Base-by-base conservation (phyloP, 2,888 invertebrate genomes). In the Sinhomidia bicolor region DNA sequence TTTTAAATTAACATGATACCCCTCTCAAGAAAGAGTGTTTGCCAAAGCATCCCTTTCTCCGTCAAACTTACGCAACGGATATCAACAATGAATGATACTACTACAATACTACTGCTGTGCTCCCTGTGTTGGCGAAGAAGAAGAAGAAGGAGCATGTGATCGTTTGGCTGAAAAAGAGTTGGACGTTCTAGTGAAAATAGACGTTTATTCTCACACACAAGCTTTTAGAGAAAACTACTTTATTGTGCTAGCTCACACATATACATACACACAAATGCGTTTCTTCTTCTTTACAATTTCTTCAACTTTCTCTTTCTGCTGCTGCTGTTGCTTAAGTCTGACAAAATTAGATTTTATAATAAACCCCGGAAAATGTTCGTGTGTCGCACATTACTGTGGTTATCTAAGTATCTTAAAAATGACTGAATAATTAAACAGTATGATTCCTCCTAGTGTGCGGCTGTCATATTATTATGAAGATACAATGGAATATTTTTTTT, bases 1-100 rank as follows among this genome's bases (percentile, higher is more conserved):
- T 71, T 71, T 71, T 54, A 71, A 83, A 83, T 83, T 83, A 83
- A 83, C 68, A 71, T 83, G 51, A 76, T 76, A 76, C 23, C 76
- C 54, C 17, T 51, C 29, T 51, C 76, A 76, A 12, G 44, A 17
- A 20, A 17, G 51, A 76, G 10, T 47, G 54, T 32, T 76, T 47
- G n/a, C n/a, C 44, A 23, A 23, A 23, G 41, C 41, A 71, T 71
- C 65, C 29, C 65, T 44, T 10, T 41, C 32, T 4, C 9, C 26
- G 32, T 10, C 32, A 51, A 47, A 41, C n/a, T 36, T 81, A 65
- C 44, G 29, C 17, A 78, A 1, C 29, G 17, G 10, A 1, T 41
- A 10, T 12, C 20, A 32, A 9, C 10, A 32, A 29, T 29, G 4
- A 12, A 44, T 57, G n/a, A 51, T 44, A 44, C 1, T 44, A n/a